These are phyloP conservation scores for Notamacropus eugenii DNA, from an alignment of 2,797 vertebrate genomes.

Conservation along the genomic window DNA sequence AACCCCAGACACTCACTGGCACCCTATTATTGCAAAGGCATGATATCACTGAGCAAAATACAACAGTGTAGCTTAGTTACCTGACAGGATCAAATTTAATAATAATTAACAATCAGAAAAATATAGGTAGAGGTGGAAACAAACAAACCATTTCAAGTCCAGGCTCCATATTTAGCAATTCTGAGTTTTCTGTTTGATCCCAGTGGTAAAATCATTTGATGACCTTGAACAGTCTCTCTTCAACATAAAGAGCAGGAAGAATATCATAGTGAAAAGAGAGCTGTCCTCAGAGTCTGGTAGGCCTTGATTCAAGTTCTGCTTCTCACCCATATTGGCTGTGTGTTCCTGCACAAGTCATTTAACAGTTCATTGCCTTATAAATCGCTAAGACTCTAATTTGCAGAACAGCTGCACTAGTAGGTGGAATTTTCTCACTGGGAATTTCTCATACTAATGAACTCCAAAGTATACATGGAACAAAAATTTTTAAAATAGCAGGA, in stretches of 20 bases:
- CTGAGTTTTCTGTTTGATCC: not conserved
- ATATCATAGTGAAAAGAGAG: not conserved
- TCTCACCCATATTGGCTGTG: not conserved
- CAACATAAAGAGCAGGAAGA: not conserved
- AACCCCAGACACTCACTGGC: not conserved
- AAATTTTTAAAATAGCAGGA: not conserved
- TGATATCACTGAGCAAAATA: not conserved
- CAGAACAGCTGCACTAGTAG: not conserved
- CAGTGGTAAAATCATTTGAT: not conserved
- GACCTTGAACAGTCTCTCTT: not conserved
- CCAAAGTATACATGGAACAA: not conserved
- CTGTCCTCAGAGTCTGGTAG: not conserved
- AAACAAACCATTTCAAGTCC: not conserved
- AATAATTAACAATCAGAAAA: not conserved
- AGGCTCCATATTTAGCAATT: not conserved
- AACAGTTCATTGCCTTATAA: not conserved
- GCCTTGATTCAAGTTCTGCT: not conserved
- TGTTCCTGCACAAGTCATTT: not conserved
- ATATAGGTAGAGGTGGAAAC: not conserved
- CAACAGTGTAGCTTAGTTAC: not conserved
- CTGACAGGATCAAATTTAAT: not conserved
- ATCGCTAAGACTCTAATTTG: not conserved
- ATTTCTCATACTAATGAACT: not conserved
- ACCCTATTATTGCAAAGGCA: conserved; percentile 43
- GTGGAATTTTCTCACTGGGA: not conserved